Evolutionary conservation across 2,797 vertebrate genomes (phyloP).

Genomic region (Pangasius macronema): DNA sequence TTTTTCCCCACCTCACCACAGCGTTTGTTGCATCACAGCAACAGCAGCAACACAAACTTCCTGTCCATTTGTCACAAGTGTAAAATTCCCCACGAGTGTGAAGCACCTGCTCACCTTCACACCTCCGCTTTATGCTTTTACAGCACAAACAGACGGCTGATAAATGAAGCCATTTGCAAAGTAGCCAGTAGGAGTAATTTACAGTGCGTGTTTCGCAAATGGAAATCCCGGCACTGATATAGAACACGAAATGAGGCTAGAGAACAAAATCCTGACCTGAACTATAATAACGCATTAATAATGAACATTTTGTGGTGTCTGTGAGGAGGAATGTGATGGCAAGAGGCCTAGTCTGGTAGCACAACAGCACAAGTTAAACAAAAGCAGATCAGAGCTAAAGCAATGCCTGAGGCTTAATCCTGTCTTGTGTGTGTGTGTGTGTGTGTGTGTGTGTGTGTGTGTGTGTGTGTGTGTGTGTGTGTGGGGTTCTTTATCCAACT

Average conservation of each 20-base stretch:
- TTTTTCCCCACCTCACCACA: neutral
- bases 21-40: neutral
- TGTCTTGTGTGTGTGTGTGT: neutral
- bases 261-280: neutral
- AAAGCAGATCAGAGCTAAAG: slow-evolving; percentile 35
- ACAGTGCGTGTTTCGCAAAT: neutral
- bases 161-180: slow-evolving; percentile 3
- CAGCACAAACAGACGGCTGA: neutral
- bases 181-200: neutral
- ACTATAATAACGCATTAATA: neutral
- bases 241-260: neutral
- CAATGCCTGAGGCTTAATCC: slow-evolving; percentile 22
- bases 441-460: neutral
- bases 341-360: slow-evolving; percentile 8
- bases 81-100: neutral
- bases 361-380: slow-evolving; percentile 19
- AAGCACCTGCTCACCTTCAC: slow-evolving; percentile 17
- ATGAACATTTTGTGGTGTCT: neutral
- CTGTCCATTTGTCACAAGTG: neutral
- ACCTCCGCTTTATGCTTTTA: neutral
- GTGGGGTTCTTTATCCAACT: neutral
- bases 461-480: neutral
- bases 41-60: neutral
- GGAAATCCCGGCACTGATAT: neutral
- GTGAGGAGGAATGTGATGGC: slow-evolving; percentile 6